Conservation (phyloP, 2,113 vertebrate species). For the Physeter macrocephalus region DNA sequence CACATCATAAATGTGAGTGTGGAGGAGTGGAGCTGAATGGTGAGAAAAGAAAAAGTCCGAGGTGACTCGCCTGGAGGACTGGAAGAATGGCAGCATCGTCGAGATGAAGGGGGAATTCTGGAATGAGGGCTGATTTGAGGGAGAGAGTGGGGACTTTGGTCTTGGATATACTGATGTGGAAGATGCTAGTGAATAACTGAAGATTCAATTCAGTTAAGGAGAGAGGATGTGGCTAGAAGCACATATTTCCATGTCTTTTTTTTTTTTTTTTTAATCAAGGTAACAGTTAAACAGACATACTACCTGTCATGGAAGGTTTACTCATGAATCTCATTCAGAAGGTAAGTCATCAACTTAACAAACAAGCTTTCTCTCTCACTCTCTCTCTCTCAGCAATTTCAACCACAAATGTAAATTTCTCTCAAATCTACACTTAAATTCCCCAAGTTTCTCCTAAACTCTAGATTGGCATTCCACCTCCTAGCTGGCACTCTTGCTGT, state of each 20-base stretch:
- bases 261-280: background rate
- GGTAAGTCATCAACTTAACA: background rate
- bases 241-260: background rate
- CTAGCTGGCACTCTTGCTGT: background rate
- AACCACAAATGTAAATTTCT: background rate
- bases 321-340: background rate
- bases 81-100: fast-evolving
- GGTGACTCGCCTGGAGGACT: fast-evolving
- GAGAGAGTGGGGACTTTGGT: background rate
- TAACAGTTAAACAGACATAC: background rate
- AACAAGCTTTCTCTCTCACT: background rate
- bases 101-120: background rate
- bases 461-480: background rate
- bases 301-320: background rate
- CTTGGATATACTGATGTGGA: background rate
- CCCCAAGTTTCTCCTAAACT: background rate
- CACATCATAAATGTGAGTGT: background rate
- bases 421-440: background rate
- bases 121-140: background rate
- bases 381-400: background rate
- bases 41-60: background rate
- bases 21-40: background rate
- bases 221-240: background rate
- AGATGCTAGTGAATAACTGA: background rate
- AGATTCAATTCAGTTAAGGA: background rate